These are phyloP conservation scores for Drosophila melanocephala DNA, from an alignment of 2,888 invertebrate species.

Conservation along the genomic window DNA sequence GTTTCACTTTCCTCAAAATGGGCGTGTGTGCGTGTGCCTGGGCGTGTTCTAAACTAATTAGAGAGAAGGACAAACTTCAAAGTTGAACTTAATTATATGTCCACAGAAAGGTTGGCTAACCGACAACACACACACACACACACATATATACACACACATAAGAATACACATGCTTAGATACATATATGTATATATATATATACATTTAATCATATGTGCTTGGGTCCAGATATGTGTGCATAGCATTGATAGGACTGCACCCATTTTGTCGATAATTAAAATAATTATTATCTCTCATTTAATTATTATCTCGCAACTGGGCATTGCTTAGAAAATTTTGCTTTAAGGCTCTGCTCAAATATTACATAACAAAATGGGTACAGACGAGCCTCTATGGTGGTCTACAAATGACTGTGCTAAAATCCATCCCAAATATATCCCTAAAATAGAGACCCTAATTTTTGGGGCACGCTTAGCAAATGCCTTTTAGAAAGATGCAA, in stretches of 20 bases:
- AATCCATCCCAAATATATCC: neutral
- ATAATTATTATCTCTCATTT: constrained; percentile 16
- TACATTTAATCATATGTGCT: neutral
- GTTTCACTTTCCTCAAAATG: constrained; percentile 2
- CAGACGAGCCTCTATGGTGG: neutral
- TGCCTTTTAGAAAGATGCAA: neutral
- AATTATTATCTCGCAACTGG: neutral
- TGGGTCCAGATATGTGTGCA: neutral
- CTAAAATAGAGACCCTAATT: neutral
- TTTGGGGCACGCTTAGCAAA: neutral
- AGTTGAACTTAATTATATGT: constrained; percentile 49
- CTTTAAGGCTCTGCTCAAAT: neutral
- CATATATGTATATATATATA: neutral
- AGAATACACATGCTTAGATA: neutral
- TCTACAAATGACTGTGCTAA: neutral
- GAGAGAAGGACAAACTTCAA: constrained; percentile 34
- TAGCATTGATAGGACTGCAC: neutral
- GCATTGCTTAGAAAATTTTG: neutral
- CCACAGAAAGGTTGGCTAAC: neutral
- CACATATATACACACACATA: neutral
- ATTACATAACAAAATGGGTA: neutral
- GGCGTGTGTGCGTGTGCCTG: constrained; percentile 10
- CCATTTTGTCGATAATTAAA: neutral
- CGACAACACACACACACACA: neutral
- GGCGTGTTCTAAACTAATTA: constrained; percentile 41